Conservation (phyloP, 2,797 vertebrate genomes). For the Acanthurus lineatus region DNA sequence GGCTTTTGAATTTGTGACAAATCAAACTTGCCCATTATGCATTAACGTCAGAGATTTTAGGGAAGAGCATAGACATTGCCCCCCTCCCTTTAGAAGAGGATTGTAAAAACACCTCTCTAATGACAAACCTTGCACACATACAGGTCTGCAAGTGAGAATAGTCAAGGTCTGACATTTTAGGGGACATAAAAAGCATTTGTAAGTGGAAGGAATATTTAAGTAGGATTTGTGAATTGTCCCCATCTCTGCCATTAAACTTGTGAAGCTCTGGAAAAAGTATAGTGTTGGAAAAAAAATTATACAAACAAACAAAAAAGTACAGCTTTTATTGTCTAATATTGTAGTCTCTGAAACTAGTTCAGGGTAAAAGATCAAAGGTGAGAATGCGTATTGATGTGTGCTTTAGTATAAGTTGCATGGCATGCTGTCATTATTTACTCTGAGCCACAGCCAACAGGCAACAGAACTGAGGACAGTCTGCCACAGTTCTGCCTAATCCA, state of each 20-base stretch:
- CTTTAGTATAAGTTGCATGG: background rate
- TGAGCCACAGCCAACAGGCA: conserved; percentile 27
- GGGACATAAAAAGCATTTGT: too few relatives aligned
- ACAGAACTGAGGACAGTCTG: conserved; percentile 32
- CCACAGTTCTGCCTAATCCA: conserved; percentile 27
- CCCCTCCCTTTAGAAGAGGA: too few relatives aligned
- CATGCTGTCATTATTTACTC: conserved; percentile 39
- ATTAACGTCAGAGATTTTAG: too few relatives aligned
- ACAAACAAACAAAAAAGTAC: background rate
- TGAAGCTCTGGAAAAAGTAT: conserved; percentile 17
- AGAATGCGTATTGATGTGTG: background rate
- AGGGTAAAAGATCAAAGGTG: conserved; percentile 29
- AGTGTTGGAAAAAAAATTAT: conserved; percentile 13
- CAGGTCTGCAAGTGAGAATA: too few relatives aligned
- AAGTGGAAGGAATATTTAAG: conserved; percentile 13
- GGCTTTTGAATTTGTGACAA: too few relatives aligned
- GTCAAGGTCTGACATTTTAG: too few relatives aligned
- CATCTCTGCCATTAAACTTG: conserved; percentile 25
- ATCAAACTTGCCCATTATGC: too few relatives aligned
- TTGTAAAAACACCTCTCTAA: too few relatives aligned
- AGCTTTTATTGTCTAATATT: background rate
- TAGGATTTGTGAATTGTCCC: conserved; percentile 33
- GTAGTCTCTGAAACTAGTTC: background rate
- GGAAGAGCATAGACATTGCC: too few relatives aligned
- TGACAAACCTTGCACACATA: too few relatives aligned